phyloP scores from a whole-genome alignment of 2,797 vertebrate genomes.

The Anas flavirostris region DNA sequence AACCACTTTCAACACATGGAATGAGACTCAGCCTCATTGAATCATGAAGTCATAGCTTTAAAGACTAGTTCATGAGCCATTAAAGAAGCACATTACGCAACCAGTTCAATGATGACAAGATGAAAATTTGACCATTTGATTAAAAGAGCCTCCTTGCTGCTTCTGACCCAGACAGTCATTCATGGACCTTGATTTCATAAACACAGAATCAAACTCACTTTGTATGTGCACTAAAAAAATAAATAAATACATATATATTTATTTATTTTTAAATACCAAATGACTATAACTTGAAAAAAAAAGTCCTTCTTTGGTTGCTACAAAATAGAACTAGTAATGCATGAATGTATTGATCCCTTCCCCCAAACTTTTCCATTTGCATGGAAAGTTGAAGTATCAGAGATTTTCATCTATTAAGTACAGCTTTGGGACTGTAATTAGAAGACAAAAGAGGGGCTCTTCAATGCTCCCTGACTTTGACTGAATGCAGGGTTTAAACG shows the following conservation, averaged over 20 bases:
- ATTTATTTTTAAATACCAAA: background rate
- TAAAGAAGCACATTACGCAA: slow-evolving; percentile 20
- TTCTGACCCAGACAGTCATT: background rate
- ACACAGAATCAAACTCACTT: background rate
- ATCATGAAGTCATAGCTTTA: slow-evolving; percentile 36
- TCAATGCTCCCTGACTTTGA: background rate
- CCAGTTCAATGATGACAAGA: background rate
- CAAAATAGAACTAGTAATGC: background rate
- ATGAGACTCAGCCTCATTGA: slow-evolving; percentile 15
- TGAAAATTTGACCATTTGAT: slow-evolving; percentile 13
- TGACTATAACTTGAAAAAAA: background rate
- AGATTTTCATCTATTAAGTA: background rate
- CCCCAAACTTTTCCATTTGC: background rate
- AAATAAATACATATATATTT: too few relatives aligned
- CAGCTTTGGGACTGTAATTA: slow-evolving; percentile 5
- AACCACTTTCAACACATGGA: slow-evolving; percentile 10
- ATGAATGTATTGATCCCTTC: background rate
- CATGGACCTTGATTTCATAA: background rate
- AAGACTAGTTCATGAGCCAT: background rate
- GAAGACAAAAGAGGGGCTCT: slow-evolving; percentile 29
- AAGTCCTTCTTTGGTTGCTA: slow-evolving; percentile 1
- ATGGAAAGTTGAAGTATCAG: background rate
- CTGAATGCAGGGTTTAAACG: slow-evolving; percentile 63
- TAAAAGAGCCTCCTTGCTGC: slow-evolving; percentile 32
- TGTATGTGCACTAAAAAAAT: background rate